Percentiles rank a stretch among this genome's conserved stretches.
These are phyloP conservation scores for Mustela nigripes DNA, from an alignment of 2,113 vertebrate species.

Conservation along the genomic window DNA sequence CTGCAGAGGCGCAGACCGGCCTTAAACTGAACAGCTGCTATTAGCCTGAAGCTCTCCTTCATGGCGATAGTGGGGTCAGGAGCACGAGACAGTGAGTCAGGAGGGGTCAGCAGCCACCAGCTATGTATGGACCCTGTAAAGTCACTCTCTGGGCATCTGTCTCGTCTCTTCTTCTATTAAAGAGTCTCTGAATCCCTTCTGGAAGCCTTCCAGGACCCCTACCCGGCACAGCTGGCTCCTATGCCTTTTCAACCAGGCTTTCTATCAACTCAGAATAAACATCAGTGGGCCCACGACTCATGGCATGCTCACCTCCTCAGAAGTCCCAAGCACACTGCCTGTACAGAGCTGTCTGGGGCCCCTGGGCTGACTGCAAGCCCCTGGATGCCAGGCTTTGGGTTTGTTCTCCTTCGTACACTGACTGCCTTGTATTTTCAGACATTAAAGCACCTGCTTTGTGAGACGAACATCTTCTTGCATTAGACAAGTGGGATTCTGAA, in stretches of 20 bases:
- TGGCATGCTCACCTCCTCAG: rapidly evolving
- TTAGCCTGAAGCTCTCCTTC: neutral
- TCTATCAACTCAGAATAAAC: no score
- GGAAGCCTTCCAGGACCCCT: neutral
- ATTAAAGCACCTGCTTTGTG: neutral
- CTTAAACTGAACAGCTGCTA: neutral
- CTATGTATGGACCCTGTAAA: neutral
- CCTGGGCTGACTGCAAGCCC: no score
- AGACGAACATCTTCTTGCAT: neutral
- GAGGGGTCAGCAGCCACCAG: neutral
- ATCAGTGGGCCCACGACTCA: rapidly evolving
- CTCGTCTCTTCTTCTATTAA: neutral
- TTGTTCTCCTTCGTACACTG: neutral
- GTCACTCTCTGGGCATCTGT: neutral
- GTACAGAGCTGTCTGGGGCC: no score
- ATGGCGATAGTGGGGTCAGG: rapidly evolving
- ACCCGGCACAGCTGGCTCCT: neutral
- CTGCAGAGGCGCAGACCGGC: neutral
- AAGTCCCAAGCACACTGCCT: neutral
- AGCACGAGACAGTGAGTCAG: neutral
- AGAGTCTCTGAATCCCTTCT: neutral
- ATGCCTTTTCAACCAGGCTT: neutral
- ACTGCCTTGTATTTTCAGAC: neutral
- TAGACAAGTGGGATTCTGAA: neutral
- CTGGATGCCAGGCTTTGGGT: neutral